Conservation (phyloP, 2,888 invertebrate species). For the Rhagonycha lutea region DNA sequence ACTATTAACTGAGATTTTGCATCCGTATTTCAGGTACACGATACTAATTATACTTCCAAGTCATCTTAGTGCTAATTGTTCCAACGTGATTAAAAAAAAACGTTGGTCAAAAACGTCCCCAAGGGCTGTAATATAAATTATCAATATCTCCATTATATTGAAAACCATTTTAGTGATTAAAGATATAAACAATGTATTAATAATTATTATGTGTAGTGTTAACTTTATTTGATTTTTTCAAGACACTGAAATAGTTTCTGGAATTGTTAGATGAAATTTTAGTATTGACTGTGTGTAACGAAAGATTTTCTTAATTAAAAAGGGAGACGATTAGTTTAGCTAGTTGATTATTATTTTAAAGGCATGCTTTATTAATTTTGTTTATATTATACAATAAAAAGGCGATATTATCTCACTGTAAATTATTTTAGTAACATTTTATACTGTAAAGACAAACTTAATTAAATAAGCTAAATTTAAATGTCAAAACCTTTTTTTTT, state of each 20-base stretch:
- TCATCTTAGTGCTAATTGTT: slow-evolving; percentile 3
- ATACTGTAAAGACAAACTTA: neutral
- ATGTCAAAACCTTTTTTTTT: neutral
- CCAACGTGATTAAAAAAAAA: neutral
- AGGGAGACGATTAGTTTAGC: neutral
- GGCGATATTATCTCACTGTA: neutral
- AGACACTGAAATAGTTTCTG: neutral
- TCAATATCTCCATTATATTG: neutral
- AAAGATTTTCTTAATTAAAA: neutral
- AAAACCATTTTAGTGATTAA: neutral
- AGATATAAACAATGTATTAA: neutral
- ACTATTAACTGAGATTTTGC: slow-evolving; percentile 6
- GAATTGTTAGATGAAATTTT: neutral
- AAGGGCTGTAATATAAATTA: slow-evolving; percentile 1
- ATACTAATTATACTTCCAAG: slow-evolving; percentile 2
- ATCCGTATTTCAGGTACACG: slow-evolving; percentile 10
- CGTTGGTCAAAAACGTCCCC: neutral
- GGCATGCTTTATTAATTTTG: neutral
- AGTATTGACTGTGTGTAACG: neutral
- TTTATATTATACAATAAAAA: neutral
- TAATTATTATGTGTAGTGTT: slow-evolving; percentile 1
- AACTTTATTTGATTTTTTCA: neutral
- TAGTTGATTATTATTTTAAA: neutral
- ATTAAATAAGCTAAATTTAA: neutral
- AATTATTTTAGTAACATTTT: neutral